Evolutionary conservation across 2,888 invertebrate species (phyloP), one percentile per base, ranked within the genome.

Genomic region (Dynastes maya): DNA sequence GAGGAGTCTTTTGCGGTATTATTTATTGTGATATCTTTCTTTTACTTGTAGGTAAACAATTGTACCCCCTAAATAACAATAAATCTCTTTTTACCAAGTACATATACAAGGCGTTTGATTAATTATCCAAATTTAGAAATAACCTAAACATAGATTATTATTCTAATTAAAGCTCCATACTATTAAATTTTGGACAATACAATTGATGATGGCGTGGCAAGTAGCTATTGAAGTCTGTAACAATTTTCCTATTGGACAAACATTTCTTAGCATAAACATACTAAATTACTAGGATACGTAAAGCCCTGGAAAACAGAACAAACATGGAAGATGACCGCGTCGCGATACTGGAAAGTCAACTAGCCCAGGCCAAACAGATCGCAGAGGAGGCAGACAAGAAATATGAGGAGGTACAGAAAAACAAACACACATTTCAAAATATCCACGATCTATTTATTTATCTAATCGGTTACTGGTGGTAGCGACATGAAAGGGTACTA

Each of bases 321-420:
- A 98, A 97, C 91, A 97, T 98, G 96, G 99, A 99, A 92, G 99
- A 99, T 89, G 99, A 99, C 91, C 94, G 98, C 90, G 98, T 99
- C 90, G 95, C 96, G 89, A 94, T 96, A 88, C 93, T 99, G 92
- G 99, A 99, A 91, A 95, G 96, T 86, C 98, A 99, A 91, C 94
- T 99, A 89, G 93, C 98, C 86, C 98, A 99, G 92, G 99, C 99
- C 89, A 98, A 98, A 93, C 95, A 97, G 91, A 98, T 99, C 91
- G 99, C 99, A 85, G 99, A 99, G 92, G 99, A 99, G 92, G 98
- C 98, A 85, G 99, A 99, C 93, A 97, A 98, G 92, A 99, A 99
- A 96, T 99, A 99, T 90, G 99, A 99, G 94, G 99, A 99, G 98
- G 99, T 99, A 92, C 55, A 74, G n/a, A 68, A 71, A 80, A 51